A percentile compares a stretch with the other conserved stretches of the same genome.
Conservation (phyloP, 2,113 vertebrate species). For the Eidolon helvum region DNA sequence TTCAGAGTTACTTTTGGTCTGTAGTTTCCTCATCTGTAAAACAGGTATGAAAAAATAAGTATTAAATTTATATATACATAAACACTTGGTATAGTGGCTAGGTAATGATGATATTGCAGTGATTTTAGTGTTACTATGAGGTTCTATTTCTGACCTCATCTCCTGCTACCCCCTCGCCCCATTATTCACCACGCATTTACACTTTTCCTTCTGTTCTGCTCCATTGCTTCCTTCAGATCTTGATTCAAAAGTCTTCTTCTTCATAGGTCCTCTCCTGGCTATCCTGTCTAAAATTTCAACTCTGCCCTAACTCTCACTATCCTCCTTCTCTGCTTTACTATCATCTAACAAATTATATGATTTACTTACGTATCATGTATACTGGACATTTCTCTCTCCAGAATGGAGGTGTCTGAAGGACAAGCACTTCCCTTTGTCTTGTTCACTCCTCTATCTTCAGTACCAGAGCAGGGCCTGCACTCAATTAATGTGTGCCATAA, state of each 20-base stretch:
- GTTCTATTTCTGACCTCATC: background rate
- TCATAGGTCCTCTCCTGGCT: background rate
- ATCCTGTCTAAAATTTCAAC: background rate
- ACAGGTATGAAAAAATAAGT: background rate
- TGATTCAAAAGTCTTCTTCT: background rate
- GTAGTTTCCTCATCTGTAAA: background rate
- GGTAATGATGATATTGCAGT: background rate
- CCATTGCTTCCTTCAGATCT: background rate
- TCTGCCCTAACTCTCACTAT: background rate
- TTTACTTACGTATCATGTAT: background rate
- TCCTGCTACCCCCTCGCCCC: background rate
- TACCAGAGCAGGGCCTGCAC: background rate
- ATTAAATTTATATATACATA: background rate
- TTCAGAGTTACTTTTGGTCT: background rate
- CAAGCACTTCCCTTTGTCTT: background rate
- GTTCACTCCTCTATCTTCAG: background rate
- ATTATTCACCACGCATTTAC: rapidly evolving
- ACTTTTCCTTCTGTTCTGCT: background rate
- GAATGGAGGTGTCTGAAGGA: background rate
- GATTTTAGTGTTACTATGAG: background rate
- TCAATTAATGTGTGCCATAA: background rate
- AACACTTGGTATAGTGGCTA: background rate
- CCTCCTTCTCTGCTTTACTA: background rate
- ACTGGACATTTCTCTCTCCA: background rate
- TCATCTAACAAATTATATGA: background rate